Percentiles rank a stretch among this genome's conserved stretches.
Conservation (phyloP, 1,140 invertebrate species). For the Leptinotarsa lineolata region DNA sequence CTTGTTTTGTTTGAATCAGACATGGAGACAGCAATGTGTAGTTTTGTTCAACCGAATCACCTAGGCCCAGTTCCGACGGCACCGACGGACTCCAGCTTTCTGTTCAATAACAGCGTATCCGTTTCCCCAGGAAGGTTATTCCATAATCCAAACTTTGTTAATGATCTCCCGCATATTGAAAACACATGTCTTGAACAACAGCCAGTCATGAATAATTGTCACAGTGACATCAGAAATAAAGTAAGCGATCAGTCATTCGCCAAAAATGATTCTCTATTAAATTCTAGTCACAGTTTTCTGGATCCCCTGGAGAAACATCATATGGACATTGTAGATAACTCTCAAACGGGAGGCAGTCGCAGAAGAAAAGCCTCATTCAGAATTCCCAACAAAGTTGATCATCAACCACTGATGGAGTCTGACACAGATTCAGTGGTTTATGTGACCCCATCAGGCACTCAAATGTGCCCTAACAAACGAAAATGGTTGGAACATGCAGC, state of each 20-base stretch:
- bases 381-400: background rate
- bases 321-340: slow-evolving; percentile 13
- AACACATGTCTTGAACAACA: slow-evolving; percentile 1
- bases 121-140: slow-evolving; percentile 28
- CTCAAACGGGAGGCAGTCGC: background rate
- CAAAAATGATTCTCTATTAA: slow-evolving; percentile 21
- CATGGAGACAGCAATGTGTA: slow-evolving; percentile 29
- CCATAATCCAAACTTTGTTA: slow-evolving; percentile 40
- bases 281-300: slow-evolving; percentile 31
- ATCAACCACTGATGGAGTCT: slow-evolving; percentile 19
- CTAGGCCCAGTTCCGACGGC: background rate
- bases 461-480: background rate
- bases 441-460: background rate
- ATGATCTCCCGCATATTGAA: slow-evolving; percentile 16
- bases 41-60: background rate
- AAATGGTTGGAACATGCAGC: background rate
- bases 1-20: slow-evolving; percentile 16
- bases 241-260: background rate
- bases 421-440: background rate
- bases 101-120: background rate
- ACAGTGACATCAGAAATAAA: background rate
- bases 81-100: slow-evolving; percentile 24
- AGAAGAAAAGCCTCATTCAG: slow-evolving; percentile 6
- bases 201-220: slow-evolving; percentile 10
- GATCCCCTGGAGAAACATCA: slow-evolving; percentile 30